phyloP scores from a whole-genome alignment of 2,888 invertebrate genomes.

The Calephelis perditalis region DNA sequence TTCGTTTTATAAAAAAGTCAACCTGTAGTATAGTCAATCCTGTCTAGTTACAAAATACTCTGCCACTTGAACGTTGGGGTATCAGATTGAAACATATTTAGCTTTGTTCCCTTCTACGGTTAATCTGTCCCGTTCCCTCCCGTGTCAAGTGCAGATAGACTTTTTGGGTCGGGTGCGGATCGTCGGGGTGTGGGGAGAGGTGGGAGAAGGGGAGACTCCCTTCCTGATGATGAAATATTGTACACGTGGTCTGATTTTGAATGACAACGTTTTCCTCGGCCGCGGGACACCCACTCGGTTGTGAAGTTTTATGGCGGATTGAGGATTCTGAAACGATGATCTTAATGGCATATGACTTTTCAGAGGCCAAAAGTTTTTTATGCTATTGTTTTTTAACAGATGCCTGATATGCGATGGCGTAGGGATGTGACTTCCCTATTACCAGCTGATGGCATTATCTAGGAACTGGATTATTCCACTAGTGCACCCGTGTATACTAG shows the following conservation, averaged over 20 bases:
- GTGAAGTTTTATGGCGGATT: conserved; percentile 68
- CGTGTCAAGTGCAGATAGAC: conserved; percentile 77
- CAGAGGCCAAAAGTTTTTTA: too few species aligned
- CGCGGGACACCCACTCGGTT: conserved; percentile 55
- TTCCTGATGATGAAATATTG: conserved; percentile 84
- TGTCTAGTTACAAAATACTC: conserved; percentile 7
- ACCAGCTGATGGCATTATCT: too few species aligned
- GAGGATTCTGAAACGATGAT: conserved; percentile 58
- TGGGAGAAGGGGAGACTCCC: conserved; percentile 49
- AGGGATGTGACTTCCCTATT: too few species aligned
- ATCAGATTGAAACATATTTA: conserved; percentile 77
- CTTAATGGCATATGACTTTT: conserved; percentile 39
- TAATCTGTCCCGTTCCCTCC: conserved; percentile 78
- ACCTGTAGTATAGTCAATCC: too few species aligned
- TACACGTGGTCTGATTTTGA: conserved; percentile 86
- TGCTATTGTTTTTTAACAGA: background rate
- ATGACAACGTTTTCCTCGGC: conserved; percentile 81
- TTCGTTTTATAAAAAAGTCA: too few species aligned
- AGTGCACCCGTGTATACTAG: too few species aligned
- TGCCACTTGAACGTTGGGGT: conserved; percentile 49
- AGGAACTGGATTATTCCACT: too few species aligned
- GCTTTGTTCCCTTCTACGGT: conserved; percentile 78
- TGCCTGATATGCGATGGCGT: too few species aligned
- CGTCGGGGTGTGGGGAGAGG: conserved; percentile 29
- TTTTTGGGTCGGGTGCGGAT: conserved; percentile 66